Evolutionary conservation across 2,888 invertebrate species (phyloP), one percentile per base, ranked within the genome.

Genomic region (Microctonus brassicae): DNA sequence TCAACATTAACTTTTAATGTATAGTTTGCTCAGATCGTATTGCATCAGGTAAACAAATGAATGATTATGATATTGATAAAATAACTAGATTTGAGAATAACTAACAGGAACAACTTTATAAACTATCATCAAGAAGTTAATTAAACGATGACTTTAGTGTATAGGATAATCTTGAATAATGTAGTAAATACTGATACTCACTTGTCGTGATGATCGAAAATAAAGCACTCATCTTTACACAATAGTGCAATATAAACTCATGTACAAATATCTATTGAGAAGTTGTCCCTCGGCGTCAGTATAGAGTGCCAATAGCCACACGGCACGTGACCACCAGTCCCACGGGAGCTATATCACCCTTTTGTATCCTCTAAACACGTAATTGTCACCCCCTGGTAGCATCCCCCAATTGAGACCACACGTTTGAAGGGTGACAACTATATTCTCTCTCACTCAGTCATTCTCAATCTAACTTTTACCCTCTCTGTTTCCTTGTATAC

Each of bases 281-380:
- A 39, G 22, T 17, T 58, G 33, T 34, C 47, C 13, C 34, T 39
- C n/a, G 36, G 62, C 39, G 34, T 62, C 42, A 57, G 60, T 17
- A 62, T 67, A 62, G 42, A 68, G 67, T 72, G 72, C 33, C 26
- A 61, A 58, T 33, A 58, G 26, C 29, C 52, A 60, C 34, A 57
- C 42, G 67, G 53, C 72, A 72, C 72, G 72, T 62, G 72, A 72
- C 72, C 53, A 68, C 47, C 42, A 77, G 78, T 84, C 84, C 83
- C 84, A 83, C 83, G 84, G 81, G 80, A 81, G 76, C 78, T 61
- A 58, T 34, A 61, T 65, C 74, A 78, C 75, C 78, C 81, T 81
- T 82, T 78, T 81, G 82, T 82, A 76, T 76, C 77, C 78, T 79
- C 80, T 84, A 83, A 84, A 84, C 84, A 81, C 80, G 81, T 83